Percentiles rank a stretch among this genome's conserved stretches.
These are phyloP conservation scores for Aethes cnicana DNA, from an alignment of 2,888 invertebrate genomes.

Conservation along the genomic window DNA sequence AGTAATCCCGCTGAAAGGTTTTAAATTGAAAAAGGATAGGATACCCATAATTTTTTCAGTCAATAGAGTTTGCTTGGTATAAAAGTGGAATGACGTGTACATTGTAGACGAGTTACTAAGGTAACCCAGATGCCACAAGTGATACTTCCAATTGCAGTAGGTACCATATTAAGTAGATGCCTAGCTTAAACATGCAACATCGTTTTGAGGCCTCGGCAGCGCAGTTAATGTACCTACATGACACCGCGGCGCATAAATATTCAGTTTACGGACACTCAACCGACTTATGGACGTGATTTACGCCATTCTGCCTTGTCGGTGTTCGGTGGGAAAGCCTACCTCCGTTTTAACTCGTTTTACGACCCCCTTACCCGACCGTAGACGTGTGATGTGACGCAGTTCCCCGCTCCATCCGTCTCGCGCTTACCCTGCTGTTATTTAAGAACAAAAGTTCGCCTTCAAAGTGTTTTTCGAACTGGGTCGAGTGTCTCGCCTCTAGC, in stretches of 20 bases:
- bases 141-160: slow-evolving; percentile 48
- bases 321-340: slow-evolving; percentile 25
- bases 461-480: slow-evolving; percentile 30
- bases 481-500: slow-evolving; percentile 28
- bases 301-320: slow-evolving; percentile 31
- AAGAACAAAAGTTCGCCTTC: slow-evolving; percentile 29
- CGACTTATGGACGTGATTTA: slow-evolving; percentile 58
- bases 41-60: neutral
- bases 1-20: neutral
- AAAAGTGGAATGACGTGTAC: slow-evolving; percentile 9
- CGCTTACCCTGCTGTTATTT: slow-evolving; percentile 26
- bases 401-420: slow-evolving; percentile 21
- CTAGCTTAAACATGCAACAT: slow-evolving; percentile 63
- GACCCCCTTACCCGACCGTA: slow-evolving; percentile 23
- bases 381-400: slow-evolving; percentile 25
- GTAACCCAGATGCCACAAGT: slow-evolving; percentile 24
- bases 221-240: slow-evolving; percentile 52
- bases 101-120: slow-evolving; percentile 11
- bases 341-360: slow-evolving; percentile 28
- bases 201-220: slow-evolving; percentile 57
- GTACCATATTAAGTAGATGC: slow-evolving; percentile 51
- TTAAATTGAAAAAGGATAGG: neutral
- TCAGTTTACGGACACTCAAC: slow-evolving; percentile 60
- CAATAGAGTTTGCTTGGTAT: slow-evolving; percentile 1
- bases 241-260: slow-evolving; percentile 59